Conservation (phyloP, 2,888 invertebrate species). For the Anthophora plumipes region DNA sequence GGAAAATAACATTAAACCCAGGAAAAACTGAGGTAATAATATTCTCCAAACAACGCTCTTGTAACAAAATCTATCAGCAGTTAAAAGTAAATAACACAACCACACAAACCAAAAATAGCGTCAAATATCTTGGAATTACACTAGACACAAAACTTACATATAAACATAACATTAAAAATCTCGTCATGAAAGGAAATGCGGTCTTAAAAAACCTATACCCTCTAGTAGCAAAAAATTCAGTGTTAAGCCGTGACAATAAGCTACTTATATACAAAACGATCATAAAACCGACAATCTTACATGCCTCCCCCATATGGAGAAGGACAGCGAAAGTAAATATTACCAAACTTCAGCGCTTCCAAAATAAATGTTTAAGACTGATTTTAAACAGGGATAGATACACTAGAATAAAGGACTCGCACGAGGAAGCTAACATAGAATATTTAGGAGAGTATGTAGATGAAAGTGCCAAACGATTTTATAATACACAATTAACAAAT, state of each 20-base stretch:
- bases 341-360: neutral
- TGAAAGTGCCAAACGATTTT: slow-evolving; percentile 5
- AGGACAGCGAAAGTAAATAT: slow-evolving; percentile 3
- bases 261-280: slow-evolving; percentile 72
- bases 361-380: slow-evolving; percentile 2
- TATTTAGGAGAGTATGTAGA: slow-evolving; percentile 14
- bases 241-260: slow-evolving; percentile 1
- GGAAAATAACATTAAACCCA: too few species aligned
- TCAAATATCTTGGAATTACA: too few species aligned
- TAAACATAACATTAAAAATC: neutral
- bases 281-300: slow-evolving; percentile 1
- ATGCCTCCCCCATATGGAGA: slow-evolving; percentile 12
- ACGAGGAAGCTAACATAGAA: slow-evolving; percentile 30
- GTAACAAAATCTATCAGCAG: slow-evolving; percentile 6
- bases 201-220: slow-evolving; percentile 9
- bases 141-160: too few species aligned
- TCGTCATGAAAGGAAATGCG: slow-evolving; percentile 18
- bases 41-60: neutral
- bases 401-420: slow-evolving; percentile 45
- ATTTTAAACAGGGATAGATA: too few species aligned
- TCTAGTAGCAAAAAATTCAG: slow-evolving; percentile 30
- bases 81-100: neutral
- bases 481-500: slow-evolving; percentile 1
- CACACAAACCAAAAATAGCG: neutral
- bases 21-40: neutral